Evolutionary conservation across 1,140 invertebrate species (phyloP).

Genomic region (Cydia pomonella): DNA sequence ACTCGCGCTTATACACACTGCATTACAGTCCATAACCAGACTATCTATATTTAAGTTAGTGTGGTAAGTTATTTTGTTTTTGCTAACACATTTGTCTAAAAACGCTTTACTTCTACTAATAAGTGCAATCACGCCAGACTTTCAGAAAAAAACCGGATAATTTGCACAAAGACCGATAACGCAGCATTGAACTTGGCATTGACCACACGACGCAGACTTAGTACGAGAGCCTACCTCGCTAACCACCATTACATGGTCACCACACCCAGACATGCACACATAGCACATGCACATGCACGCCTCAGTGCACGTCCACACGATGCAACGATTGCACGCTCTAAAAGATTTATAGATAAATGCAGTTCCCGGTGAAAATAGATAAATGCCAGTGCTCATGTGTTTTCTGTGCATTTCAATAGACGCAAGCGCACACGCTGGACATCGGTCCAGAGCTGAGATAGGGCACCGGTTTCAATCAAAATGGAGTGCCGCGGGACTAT

Average conservation of each 20-base stretch:
- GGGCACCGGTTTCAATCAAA: constrained; percentile 55
- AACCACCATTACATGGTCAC: constrained; percentile 37
- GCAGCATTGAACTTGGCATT: constrained; percentile 50
- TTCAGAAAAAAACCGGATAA: constrained; percentile 32
- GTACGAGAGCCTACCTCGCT: constrained; percentile 44
- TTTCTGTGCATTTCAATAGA: constrained; percentile 77
- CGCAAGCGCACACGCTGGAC: constrained; percentile 72
- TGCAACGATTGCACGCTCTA: constrained; percentile 81
- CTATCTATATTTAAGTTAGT: not conserved
- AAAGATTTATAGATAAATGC: constrained; percentile 81
- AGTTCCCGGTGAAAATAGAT: constrained; percentile 81
- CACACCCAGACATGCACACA: constrained; percentile 41
- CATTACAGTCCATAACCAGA: not conserved
- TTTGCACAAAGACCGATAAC: constrained; percentile 43
- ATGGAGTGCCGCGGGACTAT: constrained; percentile 68
- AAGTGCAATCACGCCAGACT: not conserved
- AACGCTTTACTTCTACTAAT: not conserved
- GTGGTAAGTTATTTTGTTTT: not conserved
- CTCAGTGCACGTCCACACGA: constrained; percentile 73
- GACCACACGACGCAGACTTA: constrained; percentile 46
- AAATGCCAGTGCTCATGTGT: constrained; percentile 78
- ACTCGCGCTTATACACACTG: too few species aligned
- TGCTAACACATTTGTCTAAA: not conserved
- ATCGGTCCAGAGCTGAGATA: constrained; percentile 51
- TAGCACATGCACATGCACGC: constrained; percentile 61